Conservation (phyloP, 23 tunicate genomes). For the Botrylloides violaceus region DNA sequence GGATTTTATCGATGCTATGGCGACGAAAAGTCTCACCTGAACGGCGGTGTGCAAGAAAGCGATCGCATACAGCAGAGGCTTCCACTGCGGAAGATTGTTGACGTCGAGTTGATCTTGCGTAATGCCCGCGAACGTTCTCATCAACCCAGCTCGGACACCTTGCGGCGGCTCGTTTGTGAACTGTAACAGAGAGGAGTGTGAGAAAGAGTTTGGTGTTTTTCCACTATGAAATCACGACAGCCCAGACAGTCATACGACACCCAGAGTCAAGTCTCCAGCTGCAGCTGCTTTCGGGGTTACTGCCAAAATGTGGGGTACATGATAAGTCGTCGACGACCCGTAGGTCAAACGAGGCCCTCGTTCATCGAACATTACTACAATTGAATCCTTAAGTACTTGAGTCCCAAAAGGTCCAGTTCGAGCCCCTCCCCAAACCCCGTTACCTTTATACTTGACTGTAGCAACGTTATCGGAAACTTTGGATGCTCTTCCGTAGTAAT, state of each 20-base stretch:
- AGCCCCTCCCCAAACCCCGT: neutral
- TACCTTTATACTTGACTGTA: constrained; percentile 93
- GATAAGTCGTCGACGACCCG: no score
- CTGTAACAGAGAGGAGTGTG: constrained; percentile 43
- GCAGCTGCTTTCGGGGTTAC: no score
- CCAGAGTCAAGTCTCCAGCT: no score
- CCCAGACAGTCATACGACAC: no score
- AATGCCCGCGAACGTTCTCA: constrained; percentile 88
- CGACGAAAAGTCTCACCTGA: constrained; percentile 27
- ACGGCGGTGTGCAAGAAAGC: constrained; percentile 90
- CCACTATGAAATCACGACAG: no score
- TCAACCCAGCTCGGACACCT: constrained; percentile 92
- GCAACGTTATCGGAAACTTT: constrained; percentile 81
- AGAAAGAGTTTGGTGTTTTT: no score
- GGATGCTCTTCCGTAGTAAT: constrained; percentile 96
- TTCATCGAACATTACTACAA: no score
- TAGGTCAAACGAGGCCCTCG: no score
- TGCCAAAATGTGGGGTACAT: no score
- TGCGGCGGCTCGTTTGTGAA: constrained; percentile 96
- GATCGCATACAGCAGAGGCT: constrained; percentile 85
- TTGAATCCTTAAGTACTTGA: no score
- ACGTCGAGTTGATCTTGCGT: constrained; percentile 90
- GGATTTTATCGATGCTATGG: no score
- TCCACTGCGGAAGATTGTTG: constrained; percentile 90
- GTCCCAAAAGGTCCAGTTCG: no score